Evolutionary conservation across 1,140 invertebrate genomes (phyloP).

Genomic region (Paramacrobiotus metropolitanus): DNA sequence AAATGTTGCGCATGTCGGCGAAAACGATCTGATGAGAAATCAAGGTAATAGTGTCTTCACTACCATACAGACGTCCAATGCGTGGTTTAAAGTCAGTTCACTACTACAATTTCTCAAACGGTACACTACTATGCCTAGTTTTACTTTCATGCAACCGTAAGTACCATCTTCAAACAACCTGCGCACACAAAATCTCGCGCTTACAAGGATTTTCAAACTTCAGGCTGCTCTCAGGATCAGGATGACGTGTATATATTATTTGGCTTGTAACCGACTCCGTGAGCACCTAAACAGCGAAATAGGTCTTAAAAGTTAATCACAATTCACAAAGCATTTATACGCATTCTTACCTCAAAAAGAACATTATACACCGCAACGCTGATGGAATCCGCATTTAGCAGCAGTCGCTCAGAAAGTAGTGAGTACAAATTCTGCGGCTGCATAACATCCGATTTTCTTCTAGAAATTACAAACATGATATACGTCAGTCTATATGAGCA

Average conservation of each 20-base stretch:
- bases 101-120: no score
- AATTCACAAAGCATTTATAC: no score
- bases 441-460: constrained; percentile 94
- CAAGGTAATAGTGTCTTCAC: no score
- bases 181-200: no score
- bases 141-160: no score
- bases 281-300: constrained; percentile 50
- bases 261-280: constrained; percentile 88
- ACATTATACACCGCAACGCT: constrained; percentile 88
- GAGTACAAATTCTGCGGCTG: constrained; percentile 93
- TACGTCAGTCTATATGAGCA: constrained; percentile 5
- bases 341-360: constrained; percentile 88
- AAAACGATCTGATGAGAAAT: no score
- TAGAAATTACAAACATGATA: constrained; percentile 25
- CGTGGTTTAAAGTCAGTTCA: no score
- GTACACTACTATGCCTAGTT: no score
- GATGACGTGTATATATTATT: constrained; percentile 65
- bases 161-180: no score
- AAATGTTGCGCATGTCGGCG: background rate
- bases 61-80: constrained; percentile 22
- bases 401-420: constrained; percentile 65
- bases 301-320: no score
- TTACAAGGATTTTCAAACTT: constrained; percentile 89
- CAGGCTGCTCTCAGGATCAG: constrained; percentile 78
- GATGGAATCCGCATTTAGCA: constrained; percentile 64